Conservation (phyloP, 2,113 vertebrate species). For the Nothobranchius kuhntae region DNA sequence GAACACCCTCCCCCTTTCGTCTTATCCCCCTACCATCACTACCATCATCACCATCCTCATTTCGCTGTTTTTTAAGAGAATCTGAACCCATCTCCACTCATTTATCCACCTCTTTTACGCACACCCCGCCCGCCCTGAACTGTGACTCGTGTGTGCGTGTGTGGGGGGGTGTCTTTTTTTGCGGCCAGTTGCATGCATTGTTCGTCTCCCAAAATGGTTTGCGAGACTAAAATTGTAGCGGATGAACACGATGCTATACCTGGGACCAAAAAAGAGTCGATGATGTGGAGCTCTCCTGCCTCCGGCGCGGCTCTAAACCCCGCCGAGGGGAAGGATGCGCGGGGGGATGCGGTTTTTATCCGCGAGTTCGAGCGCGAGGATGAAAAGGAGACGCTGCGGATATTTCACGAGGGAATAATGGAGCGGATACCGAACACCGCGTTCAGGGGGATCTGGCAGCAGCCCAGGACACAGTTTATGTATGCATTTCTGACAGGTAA, state of each 20-base stretch:
- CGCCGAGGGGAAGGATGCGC: slow-evolving; percentile 72
- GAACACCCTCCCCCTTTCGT: slow-evolving; percentile 71
- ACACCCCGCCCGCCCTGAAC: slow-evolving; percentile 23
- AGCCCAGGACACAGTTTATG: slow-evolving; percentile 86
- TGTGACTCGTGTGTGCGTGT: slow-evolving; percentile 28
- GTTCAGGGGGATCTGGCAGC: slow-evolving; percentile 89
- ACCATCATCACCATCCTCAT: slow-evolving; percentile 36
- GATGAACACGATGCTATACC: slow-evolving; percentile 91
- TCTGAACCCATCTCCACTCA: slow-evolving; percentile 42
- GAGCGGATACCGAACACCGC: slow-evolving; percentile 95
- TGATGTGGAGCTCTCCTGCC: slow-evolving; percentile 88
- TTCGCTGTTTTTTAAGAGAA: slow-evolving; percentile 55
- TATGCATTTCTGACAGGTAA: slow-evolving; percentile 91
- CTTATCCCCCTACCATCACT: slow-evolving; percentile 41
- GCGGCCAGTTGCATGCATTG: slow-evolving; percentile 95
- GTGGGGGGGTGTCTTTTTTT: slow-evolving; percentile 27
- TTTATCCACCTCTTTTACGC: slow-evolving; percentile 35
- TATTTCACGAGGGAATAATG: slow-evolving; percentile 95
- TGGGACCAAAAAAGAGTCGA: slow-evolving; percentile 88
- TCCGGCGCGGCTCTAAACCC: slow-evolving; percentile 69
- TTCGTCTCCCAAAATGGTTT: slow-evolving; percentile 97
- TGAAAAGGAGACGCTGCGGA: slow-evolving; percentile 88
- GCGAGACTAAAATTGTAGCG: slow-evolving; percentile 97
- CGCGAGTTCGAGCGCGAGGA: slow-evolving; percentile 90
- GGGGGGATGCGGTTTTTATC: slow-evolving; percentile 84